Base-by-base conservation (phyloP, 2,888 invertebrate species). In the Tenthredo distinguenda region DNA sequence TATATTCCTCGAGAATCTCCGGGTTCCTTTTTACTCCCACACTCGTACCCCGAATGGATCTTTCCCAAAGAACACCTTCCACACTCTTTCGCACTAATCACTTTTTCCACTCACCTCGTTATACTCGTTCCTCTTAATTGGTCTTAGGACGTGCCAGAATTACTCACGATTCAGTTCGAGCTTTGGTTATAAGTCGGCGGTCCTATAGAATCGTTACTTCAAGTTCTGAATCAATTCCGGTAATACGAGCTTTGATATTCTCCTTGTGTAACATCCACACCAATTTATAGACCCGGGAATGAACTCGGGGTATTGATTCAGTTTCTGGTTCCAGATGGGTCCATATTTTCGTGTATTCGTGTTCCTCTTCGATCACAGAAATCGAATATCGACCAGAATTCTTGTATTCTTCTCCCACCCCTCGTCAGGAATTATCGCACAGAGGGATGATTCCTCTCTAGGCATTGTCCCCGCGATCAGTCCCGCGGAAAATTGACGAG, bases 401-500 rank as follows among this genome's bases (percentile, higher is more conserved):
- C n/a, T 50, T 6, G 1, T 18, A 18, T 10, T 50, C 18, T n/a
- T 50, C 9, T 21, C 3, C 26, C 10, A 26, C 5, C 62, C 7
- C 62, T 12, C 62, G 10, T 26, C 3, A 26, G 7, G 7, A n/a
- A 55, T 55, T 55, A 62, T 62, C 9, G 4, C 26, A 62, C 21
- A 62, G 62, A 26, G 62, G 62, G 21, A 62, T 62, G 62, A 62
- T 62, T 26, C 4, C 62, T 62, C 26, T 62, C 26, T 10, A 26
- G 5, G 62, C 62, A 62, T 62, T 62, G 62, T 62, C 62, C 62
- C 21, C 62, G 62, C 62, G 40, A 40, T 71, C 40, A 71, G 40
- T 40, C 34, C 40, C n/a, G 37, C 18, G 37, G 18, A 72, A 34
- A 72, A 72, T 72, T 72, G 40, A 72, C 40, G 71, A 72, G 71